Conservation (phyloP, 2,113 vertebrate species). For the Pelvicachromis taeniatus region DNA sequence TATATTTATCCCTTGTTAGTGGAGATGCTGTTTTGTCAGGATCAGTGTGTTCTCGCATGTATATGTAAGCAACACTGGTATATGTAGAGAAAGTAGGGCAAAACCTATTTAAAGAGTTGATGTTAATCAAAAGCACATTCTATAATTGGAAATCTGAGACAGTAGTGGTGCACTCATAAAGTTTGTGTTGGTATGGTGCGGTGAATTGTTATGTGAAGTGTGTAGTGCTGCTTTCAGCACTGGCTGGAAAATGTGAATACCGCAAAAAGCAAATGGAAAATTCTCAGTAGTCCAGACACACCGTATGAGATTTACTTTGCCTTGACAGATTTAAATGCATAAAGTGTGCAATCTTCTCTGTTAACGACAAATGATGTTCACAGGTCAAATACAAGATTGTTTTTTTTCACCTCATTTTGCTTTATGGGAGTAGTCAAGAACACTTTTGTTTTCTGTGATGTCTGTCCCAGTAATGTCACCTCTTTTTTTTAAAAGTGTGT, state of each 20-base stretch:
- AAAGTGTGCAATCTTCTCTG: not conserved
- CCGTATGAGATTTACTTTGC: not conserved
- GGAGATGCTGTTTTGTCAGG: not conserved
- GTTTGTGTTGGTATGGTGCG: not conserved
- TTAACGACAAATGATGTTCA: not conserved
- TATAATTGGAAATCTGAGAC: slow-evolving; percentile 37
- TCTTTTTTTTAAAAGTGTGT: slow-evolving; percentile 11
- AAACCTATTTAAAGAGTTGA: slow-evolving; percentile 30
- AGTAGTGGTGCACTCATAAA: not conserved
- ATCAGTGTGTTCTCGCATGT: not conserved
- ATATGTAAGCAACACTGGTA: not conserved
- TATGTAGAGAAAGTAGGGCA: slow-evolving; percentile 37
- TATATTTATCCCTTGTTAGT: not conserved
- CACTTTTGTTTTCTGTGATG: slow-evolving; percentile 14
- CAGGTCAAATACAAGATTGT: slow-evolving; percentile 3
- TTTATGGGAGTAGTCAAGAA: slow-evolving; percentile 15
- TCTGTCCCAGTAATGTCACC: slow-evolving; percentile 46
- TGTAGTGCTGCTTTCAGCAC: not conserved
- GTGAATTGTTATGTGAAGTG: not conserved
- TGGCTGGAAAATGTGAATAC: not conserved
- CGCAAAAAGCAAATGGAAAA: not conserved
- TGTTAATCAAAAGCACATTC: slow-evolving; percentile 25
- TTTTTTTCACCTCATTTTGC: not conserved
- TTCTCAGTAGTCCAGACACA: not conserved
- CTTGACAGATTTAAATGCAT: not conserved